Base-by-base conservation (phyloP, 2,113 vertebrate genomes). In the Sylvia atricapilla region DNA sequence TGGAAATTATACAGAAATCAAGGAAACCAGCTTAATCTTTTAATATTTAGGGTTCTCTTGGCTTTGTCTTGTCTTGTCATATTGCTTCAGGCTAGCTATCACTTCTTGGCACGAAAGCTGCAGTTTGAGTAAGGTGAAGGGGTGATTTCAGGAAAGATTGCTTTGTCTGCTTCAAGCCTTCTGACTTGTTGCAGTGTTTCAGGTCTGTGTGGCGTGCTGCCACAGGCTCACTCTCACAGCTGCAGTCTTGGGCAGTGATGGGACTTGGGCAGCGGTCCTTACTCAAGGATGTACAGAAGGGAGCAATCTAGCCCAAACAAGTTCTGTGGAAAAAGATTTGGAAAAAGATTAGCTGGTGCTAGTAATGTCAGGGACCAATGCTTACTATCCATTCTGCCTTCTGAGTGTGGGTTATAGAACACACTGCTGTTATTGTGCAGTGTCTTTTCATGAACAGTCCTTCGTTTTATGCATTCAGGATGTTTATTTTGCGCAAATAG, bases 201-300 rank as follows among this genome's bases (percentile, higher is more conserved):
- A 62, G 63, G 30, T 56, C 18, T 22, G 20, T 19, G 55, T 5
- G 12, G 62, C 1, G 0, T 50, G 44, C 53, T 60, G 21, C 37
- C 39, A 33, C 15, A 15, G 33, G 35, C 49, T 90, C 2, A 0
- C 41, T 39, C 21, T 46, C 33, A 15, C 15, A 18, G 21, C 35
- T 6, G 2, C 5, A n/a, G 1, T 7, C n/a, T 46, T 6, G 6
- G 56, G 43, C 56, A 33, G 80, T 2, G 2, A 6, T 25, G 31
- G 46, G 46, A 8, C 23, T 53, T 46, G 15, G 7, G 15, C 5
- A 6, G 59, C 0, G 0, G 11, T 24, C 55, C 19, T 66, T 33
- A 8, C 14, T 44, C 28, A 5, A 10, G 33, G 28, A 4, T 63
- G 17, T 1, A 1, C 23, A n/a, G 23, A 15, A 49, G 28, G 55